Percentiles rank a stretch among this genome's conserved stretches.
phyloP scores from a whole-genome alignment of 1,140 invertebrate genomes.

The Bombus difficillimus region DNA sequence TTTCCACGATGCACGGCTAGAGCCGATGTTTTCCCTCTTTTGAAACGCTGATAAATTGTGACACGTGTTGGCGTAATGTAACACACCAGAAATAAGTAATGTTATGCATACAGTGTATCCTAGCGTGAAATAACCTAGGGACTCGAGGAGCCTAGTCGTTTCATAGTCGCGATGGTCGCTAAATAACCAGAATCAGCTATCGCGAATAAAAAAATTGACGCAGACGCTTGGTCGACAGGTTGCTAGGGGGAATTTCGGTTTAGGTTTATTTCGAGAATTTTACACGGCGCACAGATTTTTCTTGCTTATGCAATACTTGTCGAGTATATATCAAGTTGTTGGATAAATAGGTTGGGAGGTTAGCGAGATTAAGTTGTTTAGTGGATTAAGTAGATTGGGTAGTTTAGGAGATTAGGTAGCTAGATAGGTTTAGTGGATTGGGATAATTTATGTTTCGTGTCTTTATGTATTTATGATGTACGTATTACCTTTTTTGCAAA shows the following conservation, averaged over 20 bases:
- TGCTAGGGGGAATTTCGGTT: neutral
- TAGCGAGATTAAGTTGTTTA: neutral
- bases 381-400: neutral
- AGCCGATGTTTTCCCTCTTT: neutral
- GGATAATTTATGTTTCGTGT: too few species aligned
- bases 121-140: neutral
- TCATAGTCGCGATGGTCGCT: neutral
- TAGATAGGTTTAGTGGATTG: neutral
- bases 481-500: too few species aligned
- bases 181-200: neutral
- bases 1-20: neutral
- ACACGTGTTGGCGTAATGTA: conserved; percentile 4
- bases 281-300: neutral
- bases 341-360: neutral
- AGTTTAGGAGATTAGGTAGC: neutral
- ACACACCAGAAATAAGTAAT: conserved; percentile 2
- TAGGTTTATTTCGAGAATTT: neutral
- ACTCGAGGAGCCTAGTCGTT: neutral
- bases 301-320: neutral
- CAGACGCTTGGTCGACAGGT: neutral
- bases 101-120: neutral
- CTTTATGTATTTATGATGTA: too few species aligned
- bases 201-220: neutral
- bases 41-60: conserved; percentile 14
- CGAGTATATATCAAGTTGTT: neutral